phyloP scores from a whole-genome alignment of 2,888 invertebrate species.

The Tortrix viridana region DNA sequence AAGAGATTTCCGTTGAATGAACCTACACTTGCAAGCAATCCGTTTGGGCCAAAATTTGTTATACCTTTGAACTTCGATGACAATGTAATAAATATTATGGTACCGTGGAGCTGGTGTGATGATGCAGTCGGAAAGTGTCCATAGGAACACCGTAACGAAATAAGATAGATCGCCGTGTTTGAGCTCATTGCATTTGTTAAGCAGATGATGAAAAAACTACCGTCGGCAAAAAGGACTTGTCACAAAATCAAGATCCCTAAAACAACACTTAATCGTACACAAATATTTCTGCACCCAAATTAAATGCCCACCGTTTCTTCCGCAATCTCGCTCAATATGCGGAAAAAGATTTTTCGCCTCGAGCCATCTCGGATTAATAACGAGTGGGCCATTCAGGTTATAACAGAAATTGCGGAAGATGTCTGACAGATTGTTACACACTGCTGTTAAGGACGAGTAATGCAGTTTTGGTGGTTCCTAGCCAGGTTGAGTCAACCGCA shows the following conservation, averaged over 20 bases:
- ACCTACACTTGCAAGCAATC: no score
- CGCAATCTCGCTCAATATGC: conserved; percentile 33
- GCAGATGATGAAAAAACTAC: no score
- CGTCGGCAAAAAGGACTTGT: no score
- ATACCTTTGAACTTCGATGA: no score
- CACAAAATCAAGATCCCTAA: background rate
- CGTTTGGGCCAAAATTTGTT: no score
- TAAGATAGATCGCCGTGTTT: no score
- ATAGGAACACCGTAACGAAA: no score
- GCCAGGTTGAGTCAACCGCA: background rate
- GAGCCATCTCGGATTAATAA: conserved; percentile 38
- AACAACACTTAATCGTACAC: conserved; percentile 14
- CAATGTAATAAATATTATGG: no score
- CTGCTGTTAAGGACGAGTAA: background rate
- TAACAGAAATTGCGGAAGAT: conserved; percentile 35
- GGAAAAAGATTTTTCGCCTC: conserved; percentile 37
- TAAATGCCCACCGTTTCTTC: conserved; percentile 20
- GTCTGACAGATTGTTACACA: conserved; percentile 27
- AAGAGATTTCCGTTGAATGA: no score
- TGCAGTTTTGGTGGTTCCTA: background rate
- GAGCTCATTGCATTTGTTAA: no score
- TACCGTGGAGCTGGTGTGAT: no score
- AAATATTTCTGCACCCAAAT: conserved; percentile 31
- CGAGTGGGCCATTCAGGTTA: conserved; percentile 36
- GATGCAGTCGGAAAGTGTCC: no score